These are phyloP conservation scores for Brenthis ino DNA, from an alignment of 2,888 invertebrate genomes.

Conservation along the genomic window DNA sequence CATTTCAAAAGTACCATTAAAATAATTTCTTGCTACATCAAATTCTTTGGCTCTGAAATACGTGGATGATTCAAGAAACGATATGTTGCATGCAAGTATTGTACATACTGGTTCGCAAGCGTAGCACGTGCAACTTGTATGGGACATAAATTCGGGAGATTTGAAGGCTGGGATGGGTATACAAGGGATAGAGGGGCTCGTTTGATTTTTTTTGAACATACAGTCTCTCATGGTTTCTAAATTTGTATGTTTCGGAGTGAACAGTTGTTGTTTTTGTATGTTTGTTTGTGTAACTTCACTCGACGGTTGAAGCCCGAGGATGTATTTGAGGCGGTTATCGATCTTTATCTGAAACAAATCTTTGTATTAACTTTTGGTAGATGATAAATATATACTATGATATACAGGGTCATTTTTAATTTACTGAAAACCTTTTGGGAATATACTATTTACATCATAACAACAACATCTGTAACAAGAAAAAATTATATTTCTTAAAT, in stretches of 20 bases:
- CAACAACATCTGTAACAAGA: too few relatives aligned
- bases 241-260: conserved; percentile 51
- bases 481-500: too few relatives aligned
- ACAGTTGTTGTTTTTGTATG: conserved; percentile 29
- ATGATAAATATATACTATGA: too few relatives aligned
- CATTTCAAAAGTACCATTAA: conserved; percentile 52
- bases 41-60: conserved; percentile 60
- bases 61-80: conserved; percentile 56
- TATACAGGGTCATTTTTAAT: too few relatives aligned
- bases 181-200: conserved; percentile 53
- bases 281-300: conserved; percentile 36
- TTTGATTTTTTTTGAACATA: conserved; percentile 48
- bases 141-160: conserved; percentile 55
- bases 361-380: background rate
- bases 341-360: conserved; percentile 56
- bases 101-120: conserved; percentile 52
- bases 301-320: conserved; percentile 55
- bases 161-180: conserved; percentile 50
- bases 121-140: conserved; percentile 55
- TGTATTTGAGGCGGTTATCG: conserved; percentile 62
- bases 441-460: too few relatives aligned
- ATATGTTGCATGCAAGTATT: conserved; percentile 49
- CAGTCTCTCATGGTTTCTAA: conserved; percentile 64
- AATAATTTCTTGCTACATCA: conserved; percentile 63
- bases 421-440: too few relatives aligned